These are phyloP conservation scores for Orthonevra nobilis DNA, from an alignment of 2,888 invertebrate genomes.

Conservation along the genomic window DNA sequence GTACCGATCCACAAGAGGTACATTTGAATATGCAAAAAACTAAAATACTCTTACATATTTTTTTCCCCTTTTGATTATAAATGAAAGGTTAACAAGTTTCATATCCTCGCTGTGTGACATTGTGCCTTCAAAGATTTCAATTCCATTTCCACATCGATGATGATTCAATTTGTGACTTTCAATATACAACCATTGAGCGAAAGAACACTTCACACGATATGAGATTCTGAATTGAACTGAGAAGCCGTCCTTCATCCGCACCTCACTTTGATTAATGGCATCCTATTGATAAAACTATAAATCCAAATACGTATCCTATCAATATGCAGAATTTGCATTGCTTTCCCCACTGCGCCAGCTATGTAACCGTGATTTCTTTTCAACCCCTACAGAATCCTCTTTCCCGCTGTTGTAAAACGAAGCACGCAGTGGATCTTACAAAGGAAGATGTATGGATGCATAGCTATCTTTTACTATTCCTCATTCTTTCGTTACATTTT, in stretches of 20 bases:
- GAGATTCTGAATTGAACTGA: conserved; percentile 21
- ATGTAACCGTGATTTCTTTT: not conserved
- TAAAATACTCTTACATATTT: too few species aligned
- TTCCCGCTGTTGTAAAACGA: not conserved
- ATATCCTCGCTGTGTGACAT: too few species aligned
- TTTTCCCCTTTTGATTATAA: too few species aligned
- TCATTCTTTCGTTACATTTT: conserved; percentile 19
- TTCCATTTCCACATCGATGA: conserved; percentile 41
- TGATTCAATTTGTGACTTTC: conserved; percentile 47
- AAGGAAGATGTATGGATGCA: conserved; percentile 29
- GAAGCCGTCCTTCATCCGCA: conserved; percentile 19
- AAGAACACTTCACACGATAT: too few species aligned
- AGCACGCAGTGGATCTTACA: conserved; percentile 34
- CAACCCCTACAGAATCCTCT: not conserved
- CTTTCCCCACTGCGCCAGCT: not conserved
- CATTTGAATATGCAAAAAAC: too few species aligned
- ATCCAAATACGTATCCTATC: conserved; percentile 56
- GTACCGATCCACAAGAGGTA: too few species aligned
- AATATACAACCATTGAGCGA: too few species aligned
- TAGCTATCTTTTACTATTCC: conserved; percentile 34
- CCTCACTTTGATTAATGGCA: conserved; percentile 55
- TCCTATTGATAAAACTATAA: conserved; percentile 66
- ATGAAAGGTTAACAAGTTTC: too few species aligned
- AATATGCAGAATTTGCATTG: conserved; percentile 39
- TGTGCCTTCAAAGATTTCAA: too few species aligned